A percentile compares a stretch with the other conserved stretches of the same genome.
Conservation (phyloP, 1,140 invertebrate genomes). For the Polypedilum pembai region DNA sequence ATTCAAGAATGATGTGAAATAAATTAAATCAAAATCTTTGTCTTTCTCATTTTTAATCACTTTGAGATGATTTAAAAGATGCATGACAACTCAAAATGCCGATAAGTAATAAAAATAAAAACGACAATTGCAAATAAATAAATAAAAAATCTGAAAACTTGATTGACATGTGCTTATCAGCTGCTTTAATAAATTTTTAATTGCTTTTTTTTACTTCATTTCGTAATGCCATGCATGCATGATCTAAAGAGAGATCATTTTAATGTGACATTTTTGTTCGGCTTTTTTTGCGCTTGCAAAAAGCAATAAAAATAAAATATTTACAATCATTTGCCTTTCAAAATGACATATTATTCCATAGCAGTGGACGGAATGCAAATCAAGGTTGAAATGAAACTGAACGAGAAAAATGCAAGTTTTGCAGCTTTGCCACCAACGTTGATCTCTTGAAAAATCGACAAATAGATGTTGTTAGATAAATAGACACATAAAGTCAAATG, state of each 20-base stretch:
- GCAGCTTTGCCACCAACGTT: too few relatives aligned
- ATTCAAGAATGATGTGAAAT: background rate
- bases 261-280: conserved; percentile 13
- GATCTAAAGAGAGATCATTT: background rate
- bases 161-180: conserved; percentile 8
- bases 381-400: too few relatives aligned
- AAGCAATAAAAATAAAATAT: conserved; percentile 14
- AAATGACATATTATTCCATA: background rate
- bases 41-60: background rate
- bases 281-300: background rate
- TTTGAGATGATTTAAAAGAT: background rate
- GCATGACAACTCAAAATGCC: background rate
- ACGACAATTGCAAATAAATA: conserved; percentile 8
- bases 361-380: too few relatives aligned
- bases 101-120: background rate
- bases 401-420: too few relatives aligned
- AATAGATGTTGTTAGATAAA: too few relatives aligned
- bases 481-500: background rate
- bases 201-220: background rate
- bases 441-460: too few relatives aligned
- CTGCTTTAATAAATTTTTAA: background rate
- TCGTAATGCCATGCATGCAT: background rate
- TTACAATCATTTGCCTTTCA: background rate
- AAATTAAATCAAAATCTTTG: background rate
- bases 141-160: background rate